Percentiles rank a stretch among this genome's conserved stretches.
Conservation (phyloP, 2,113 vertebrate species). For the Corvus hawaiiensis region DNA sequence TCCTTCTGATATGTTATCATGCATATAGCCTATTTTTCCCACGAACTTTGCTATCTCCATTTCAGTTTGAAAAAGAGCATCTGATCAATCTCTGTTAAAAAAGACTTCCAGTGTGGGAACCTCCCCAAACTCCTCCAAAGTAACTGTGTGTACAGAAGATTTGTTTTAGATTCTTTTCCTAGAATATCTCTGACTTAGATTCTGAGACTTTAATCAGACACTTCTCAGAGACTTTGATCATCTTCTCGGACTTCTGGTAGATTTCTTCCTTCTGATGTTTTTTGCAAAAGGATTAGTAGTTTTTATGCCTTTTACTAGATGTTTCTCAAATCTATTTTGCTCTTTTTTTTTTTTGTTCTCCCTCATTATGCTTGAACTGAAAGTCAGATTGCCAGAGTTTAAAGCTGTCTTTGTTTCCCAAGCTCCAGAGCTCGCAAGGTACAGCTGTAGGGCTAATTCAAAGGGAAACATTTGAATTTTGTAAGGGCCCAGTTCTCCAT, state of each 20-base stretch:
- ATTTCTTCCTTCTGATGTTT: constrained; percentile 6
- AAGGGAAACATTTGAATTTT: not conserved
- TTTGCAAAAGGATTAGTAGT: constrained; percentile 4
- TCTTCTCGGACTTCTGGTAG: not conserved
- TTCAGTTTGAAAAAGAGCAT: not conserved
- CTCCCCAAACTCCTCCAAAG: not conserved
- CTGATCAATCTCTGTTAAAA: not conserved
- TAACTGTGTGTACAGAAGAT: not conserved
- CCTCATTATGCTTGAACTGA: not conserved
- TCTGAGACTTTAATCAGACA: not conserved
- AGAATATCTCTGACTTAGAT: not conserved
- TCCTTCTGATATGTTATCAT: not conserved
- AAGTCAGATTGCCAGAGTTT: not conserved
- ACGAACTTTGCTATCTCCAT: not conserved
- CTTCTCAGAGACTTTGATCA: constrained; percentile 1
- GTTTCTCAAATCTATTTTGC: not conserved
- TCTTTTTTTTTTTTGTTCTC: not conserved
- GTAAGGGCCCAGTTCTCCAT: not conserved
- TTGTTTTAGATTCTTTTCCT: not conserved
- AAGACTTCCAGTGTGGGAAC: not conserved
- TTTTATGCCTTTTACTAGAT: not conserved
- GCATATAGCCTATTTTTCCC: not conserved
- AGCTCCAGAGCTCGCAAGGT: not conserved
- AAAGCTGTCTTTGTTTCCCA: not conserved
- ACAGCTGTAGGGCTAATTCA: not conserved